Percentiles rank a stretch among this genome's conserved stretches.
These are phyloP conservation scores for Drosophila niveifrons DNA, from an alignment of 2,888 invertebrate species.

Conservation along the genomic window DNA sequence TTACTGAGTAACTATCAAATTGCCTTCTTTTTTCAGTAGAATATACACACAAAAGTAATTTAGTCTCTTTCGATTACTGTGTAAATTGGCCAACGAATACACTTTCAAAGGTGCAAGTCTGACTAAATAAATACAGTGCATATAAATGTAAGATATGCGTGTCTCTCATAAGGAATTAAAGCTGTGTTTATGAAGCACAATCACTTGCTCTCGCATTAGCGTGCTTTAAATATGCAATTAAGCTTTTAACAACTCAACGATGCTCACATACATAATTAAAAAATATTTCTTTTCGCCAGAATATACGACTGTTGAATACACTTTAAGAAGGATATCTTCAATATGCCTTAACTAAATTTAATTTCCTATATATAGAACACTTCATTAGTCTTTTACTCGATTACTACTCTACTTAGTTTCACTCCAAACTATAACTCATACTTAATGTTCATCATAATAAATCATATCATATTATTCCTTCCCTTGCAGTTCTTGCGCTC, in stretches of 20 bases:
- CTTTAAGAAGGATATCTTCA: neutral
- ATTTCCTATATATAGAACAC: neutral
- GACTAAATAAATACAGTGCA: neutral
- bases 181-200: neutral
- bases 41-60: neutral
- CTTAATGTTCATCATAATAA: neutral
- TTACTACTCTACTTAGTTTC: neutral
- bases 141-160: neutral
- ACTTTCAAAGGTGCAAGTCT: neutral
- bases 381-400: neutral
- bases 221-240: conserved; percentile 24
- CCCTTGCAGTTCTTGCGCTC: neutral
- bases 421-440: neutral
- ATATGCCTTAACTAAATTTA: neutral
- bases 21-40: neutral
- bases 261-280: conserved; percentile 19
- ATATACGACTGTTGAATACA: neutral
- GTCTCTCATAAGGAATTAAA: neutral
- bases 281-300: neutral
- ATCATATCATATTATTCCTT: neutral
- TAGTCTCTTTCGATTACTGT: neutral
- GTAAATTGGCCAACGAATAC: neutral
- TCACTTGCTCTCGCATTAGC: conserved; percentile 3
- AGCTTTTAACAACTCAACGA: conserved; percentile 17
- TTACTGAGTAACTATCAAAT: neutral